Evolutionary conservation across 1,140 invertebrate genomes (phyloP).

Genomic region (Adoxophyes honmai): DNA sequence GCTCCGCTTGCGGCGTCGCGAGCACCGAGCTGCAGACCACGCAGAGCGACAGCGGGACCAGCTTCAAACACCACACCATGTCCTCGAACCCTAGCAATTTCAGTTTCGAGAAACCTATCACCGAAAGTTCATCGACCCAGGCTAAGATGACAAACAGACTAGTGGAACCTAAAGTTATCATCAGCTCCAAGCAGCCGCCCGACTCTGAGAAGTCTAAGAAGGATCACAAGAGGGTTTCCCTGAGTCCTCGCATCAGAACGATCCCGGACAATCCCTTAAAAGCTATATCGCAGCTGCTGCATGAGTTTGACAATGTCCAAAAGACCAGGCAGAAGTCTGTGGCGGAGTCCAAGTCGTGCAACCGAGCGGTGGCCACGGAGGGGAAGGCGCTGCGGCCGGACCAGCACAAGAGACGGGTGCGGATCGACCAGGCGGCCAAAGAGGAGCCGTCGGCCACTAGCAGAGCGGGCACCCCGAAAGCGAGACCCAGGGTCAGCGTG

Average conservation of each 20-base stretch:
- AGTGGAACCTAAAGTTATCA: conserved; percentile 49
- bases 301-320: conserved; percentile 58
- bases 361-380: conserved; percentile 23
- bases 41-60: conserved; percentile 49
- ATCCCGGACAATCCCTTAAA: conserved; percentile 51
- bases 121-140: conserved; percentile 14
- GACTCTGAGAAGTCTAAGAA: conserved; percentile 2
- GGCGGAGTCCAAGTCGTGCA: conserved; percentile 29
- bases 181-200: conserved; percentile 35
- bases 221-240: conserved; percentile 28
- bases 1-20: neutral
- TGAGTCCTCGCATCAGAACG: conserved; percentile 23
- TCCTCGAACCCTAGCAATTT: conserved; percentile 48
- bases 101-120: conserved; percentile 39
- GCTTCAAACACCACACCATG: conserved; percentile 46
- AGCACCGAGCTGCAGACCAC: neutral
- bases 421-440: neutral
- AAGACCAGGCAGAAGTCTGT: conserved; percentile 37
- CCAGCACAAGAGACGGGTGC: neutral
- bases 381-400: conserved; percentile 1
- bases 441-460: neutral
- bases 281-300: conserved; percentile 62
- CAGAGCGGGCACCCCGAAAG: neutral
- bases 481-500: neutral
- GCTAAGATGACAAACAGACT: conserved; percentile 5